These are phyloP conservation scores for Coenonympha glycerion DNA, from an alignment of 2,888 invertebrate genomes.

Conservation along the genomic window DNA sequence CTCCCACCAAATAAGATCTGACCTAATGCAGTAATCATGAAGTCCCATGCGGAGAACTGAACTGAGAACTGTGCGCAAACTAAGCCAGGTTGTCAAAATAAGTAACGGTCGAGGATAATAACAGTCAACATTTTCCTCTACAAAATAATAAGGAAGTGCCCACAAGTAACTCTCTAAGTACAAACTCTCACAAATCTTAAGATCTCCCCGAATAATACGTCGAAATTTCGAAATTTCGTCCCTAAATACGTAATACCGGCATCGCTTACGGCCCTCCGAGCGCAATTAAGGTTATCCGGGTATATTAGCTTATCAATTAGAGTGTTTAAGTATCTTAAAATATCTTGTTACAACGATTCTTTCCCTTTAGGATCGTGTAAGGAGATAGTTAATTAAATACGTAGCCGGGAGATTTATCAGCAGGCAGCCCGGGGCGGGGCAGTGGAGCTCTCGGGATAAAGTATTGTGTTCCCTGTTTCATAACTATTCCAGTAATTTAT, in stretches of 20 bases:
- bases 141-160: not conserved
- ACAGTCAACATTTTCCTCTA: not conserved
- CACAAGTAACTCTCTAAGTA: not conserved
- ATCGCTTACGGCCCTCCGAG: slow-evolving; percentile 59
- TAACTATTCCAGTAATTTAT: not conserved
- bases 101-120: too few species aligned
- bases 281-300: slow-evolving; percentile 70
- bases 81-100: too few species aligned
- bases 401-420: slow-evolving; percentile 49
- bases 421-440: not conserved
- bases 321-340: slow-evolving; percentile 66
- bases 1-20: too few species aligned
- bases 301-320: slow-evolving; percentile 74
- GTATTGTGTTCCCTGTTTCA: not conserved
- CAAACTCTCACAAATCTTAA: slow-evolving; percentile 14
- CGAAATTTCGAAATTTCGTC: slow-evolving; percentile 18
- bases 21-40: too few species aligned
- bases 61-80: too few species aligned
- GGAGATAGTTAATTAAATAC: slow-evolving; percentile 69
- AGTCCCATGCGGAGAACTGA: too few species aligned
- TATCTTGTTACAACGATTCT: slow-evolving; percentile 58
- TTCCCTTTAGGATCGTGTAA: slow-evolving; percentile 42
- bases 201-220: slow-evolving; percentile 15
- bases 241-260: slow-evolving; percentile 53
- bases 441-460: not conserved